Evolutionary conservation across 1,140 invertebrate genomes (phyloP), one percentile per base, ranked within the genome.

Genomic region (Ostrea denselamellosa): DNA sequence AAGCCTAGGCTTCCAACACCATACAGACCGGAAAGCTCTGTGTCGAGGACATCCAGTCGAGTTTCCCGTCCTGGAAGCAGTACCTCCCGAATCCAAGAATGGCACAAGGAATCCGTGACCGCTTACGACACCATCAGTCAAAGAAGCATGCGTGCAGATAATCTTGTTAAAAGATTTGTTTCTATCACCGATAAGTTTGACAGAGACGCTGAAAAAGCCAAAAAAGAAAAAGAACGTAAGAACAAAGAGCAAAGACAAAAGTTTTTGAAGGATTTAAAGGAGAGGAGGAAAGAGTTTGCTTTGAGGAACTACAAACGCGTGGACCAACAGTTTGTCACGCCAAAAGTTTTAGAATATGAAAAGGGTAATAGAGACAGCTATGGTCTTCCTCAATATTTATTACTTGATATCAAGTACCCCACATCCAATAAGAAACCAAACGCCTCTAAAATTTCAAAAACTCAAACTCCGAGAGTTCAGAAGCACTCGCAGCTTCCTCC

Each of bases 271-370:
- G 25, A 77, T 34, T 77, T 77, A 34, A 77, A 77, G 68, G 25
- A 77, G 28, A 77, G 25, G 28, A 77, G 68, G 17, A 77, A 25
- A 25, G 68, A 77, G 2, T 77, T 77, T 77, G 68, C 68, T 2
- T 9, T 34, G 8, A 77, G 28, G 25, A 77, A 77, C 28, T 77
- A 77, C 28, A 77, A 77, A 34, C 68, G 68, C 28, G 68, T 77
- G 10, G 22, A 77, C 22, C 68, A 77, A 77, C 68, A 77, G 28
- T 77, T 77, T 77, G 68, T 77, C 28, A 28, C 68, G 25, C 68
- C 68, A 77, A 77, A 77, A 34, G 68, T 77, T 34, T 34, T 77
- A 34, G 68, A 77, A 77, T 25, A 77, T 34, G 68, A 77, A 77
- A 77, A 25, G 25, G 68, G 28, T 34, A 9, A 34, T 14, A 77